Evolutionary conservation across 2,113 vertebrate species (phyloP).

Genomic region (Cyanoramphus novaezelandiae): DNA sequence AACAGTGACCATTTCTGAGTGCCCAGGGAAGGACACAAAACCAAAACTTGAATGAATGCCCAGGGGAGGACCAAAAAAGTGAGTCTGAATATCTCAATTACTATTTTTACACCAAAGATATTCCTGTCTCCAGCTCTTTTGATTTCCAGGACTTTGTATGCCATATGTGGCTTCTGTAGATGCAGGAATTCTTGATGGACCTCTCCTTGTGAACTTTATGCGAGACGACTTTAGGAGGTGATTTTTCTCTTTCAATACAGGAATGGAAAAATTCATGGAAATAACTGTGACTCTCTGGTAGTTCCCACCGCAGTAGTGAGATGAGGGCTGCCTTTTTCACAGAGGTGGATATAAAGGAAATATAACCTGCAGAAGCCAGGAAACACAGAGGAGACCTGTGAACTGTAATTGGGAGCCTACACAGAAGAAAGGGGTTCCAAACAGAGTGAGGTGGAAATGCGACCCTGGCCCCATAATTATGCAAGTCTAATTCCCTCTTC

Average conservation of each 20-base stretch:
- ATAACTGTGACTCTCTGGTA: background rate
- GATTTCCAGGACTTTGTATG: background rate
- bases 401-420: background rate
- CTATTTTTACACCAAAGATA: background rate
- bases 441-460: rapidly evolving
- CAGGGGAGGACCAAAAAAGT: background rate
- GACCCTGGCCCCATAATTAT: background rate
- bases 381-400: background rate
- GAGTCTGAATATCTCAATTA: background rate
- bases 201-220: background rate
- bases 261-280: background rate
- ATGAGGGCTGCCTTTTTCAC: background rate
- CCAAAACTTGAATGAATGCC: background rate
- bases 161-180: rapidly evolving
- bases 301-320: background rate
- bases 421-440: background rate
- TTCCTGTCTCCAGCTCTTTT: background rate
- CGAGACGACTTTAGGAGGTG: background rate
- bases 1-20: background rate
- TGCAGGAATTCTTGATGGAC: background rate
- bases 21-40: background rate
- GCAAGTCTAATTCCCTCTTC: background rate
- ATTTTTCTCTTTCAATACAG: background rate
- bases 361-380: background rate
- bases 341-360: background rate